These are phyloP conservation scores for Dipodomys stephensi DNA, from an alignment of 2,113 vertebrate genomes.

Conservation along the genomic window DNA sequence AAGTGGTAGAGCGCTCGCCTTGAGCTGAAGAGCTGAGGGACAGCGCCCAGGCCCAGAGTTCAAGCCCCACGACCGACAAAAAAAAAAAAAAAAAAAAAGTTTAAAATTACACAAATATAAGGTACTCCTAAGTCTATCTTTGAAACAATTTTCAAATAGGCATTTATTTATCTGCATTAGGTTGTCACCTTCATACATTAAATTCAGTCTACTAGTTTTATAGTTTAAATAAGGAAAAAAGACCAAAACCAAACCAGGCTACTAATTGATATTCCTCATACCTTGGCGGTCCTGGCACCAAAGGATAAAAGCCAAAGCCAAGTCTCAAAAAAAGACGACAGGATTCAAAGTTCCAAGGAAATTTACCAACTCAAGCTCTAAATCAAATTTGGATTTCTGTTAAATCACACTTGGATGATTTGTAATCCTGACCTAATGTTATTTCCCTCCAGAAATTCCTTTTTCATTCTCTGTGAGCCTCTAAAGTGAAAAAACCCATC, in stretches of 20 bases:
- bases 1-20: too few relatives aligned
- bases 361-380: constrained; percentile 39
- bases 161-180: constrained; percentile 35
- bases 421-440: constrained; percentile 34
- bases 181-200: constrained; percentile 43
- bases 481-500: constrained; percentile 14
- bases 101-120: not conserved
- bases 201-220: constrained; percentile 10
- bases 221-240: constrained; percentile 49
- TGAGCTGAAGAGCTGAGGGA: too few relatives aligned
- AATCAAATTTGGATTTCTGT: constrained; percentile 63
- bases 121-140: not conserved
- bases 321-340: constrained; percentile 34
- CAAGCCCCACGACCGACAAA: too few relatives aligned
- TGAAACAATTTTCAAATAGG: constrained; percentile 5
- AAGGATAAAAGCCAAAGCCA: constrained; percentile 62
- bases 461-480: not conserved
- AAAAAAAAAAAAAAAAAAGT: too few relatives aligned
- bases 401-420: constrained; percentile 33
- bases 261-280: constrained; percentile 51
- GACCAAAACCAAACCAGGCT: constrained; percentile 35
- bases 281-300: not conserved
- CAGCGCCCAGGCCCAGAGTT: too few relatives aligned
- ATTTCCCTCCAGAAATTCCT: constrained; percentile 62
- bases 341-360: constrained; percentile 45